These are phyloP conservation scores for Ataeniobius toweri DNA, from an alignment of 2,797 vertebrate species.

Conservation along the genomic window DNA sequence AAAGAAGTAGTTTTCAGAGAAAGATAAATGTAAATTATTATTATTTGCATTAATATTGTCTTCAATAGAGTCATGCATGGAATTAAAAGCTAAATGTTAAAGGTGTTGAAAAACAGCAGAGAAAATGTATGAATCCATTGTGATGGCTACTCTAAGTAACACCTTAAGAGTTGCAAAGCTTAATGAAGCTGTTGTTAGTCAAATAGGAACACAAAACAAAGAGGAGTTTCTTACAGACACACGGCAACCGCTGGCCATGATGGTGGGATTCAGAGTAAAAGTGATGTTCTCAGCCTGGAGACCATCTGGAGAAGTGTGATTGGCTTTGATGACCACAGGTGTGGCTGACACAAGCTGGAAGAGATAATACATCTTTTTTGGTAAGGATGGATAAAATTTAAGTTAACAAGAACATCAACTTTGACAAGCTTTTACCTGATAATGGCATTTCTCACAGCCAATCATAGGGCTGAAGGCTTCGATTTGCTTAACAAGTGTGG, in stretches of 20 bases:
- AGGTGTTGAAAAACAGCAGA: no score
- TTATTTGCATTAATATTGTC: not conserved
- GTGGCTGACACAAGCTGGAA: constrained; percentile 47
- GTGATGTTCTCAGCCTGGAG: constrained; percentile 40
- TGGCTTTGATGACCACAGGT: constrained; percentile 22
- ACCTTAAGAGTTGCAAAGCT: not conserved
- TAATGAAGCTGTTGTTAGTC: not conserved
- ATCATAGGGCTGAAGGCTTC: constrained; percentile 29
- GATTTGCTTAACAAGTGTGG: constrained; percentile 39
- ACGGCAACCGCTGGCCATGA: constrained; percentile 27
- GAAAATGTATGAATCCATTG: no score
- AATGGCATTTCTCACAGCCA: constrained; percentile 13
- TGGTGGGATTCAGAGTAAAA: constrained; percentile 13
- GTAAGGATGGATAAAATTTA: no score
- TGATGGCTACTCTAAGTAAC: not conserved
- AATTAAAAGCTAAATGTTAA: no score
- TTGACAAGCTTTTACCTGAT: constrained; percentile 26
- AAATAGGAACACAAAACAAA: not conserved
- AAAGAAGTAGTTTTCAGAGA: no score
- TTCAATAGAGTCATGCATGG: not conserved
- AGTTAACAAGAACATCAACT: not conserved
- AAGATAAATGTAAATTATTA: no score
- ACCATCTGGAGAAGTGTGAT: constrained; percentile 48
- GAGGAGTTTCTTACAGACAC: constrained; percentile 29
- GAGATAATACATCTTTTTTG: not conserved